phyloP scores from a whole-genome alignment of 1,140 invertebrate species.

The Hermetia illucens region DNA sequence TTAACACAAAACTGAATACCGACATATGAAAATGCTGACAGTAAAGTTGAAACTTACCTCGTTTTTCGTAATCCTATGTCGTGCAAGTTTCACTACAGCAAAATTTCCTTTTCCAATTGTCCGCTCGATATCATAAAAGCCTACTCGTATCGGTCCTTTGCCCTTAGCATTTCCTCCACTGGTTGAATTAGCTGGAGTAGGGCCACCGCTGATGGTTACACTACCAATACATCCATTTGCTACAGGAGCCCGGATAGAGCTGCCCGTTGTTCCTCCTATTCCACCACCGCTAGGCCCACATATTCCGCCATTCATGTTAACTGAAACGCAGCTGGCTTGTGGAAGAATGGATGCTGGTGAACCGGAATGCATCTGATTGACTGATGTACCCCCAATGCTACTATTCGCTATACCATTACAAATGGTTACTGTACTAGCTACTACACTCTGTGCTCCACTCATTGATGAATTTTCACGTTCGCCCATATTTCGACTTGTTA shows the following conservation, averaged over 20 bases:
- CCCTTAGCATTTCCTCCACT: conserved; percentile 11
- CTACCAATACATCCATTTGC: background rate
- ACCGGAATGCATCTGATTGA: background rate
- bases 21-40: too few relatives aligned
- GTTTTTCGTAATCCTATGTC: conserved; percentile 94
- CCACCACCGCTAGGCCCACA: background rate
- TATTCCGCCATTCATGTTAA: background rate
- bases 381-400: background rate
- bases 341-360: background rate
- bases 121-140: conserved; percentile 91
- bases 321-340: background rate
- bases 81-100: conserved; percentile 94
- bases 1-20: too few relatives aligned
- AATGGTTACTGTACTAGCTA: background rate
- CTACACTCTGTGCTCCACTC: background rate
- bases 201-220: too few relatives aligned
- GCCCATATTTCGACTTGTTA: background rate
- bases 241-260: too few relatives aligned
- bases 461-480: background rate
- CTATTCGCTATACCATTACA: background rate
- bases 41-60: conserved; percentile 86
- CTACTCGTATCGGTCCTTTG: conserved; percentile 65
- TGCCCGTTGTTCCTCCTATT: background rate
- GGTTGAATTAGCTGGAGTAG: background rate
- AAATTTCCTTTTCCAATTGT: conserved; percentile 99